These are phyloP conservation scores for Procambarus virginalis DNA, from an alignment of 1,140 invertebrate genomes.

Conservation along the genomic window DNA sequence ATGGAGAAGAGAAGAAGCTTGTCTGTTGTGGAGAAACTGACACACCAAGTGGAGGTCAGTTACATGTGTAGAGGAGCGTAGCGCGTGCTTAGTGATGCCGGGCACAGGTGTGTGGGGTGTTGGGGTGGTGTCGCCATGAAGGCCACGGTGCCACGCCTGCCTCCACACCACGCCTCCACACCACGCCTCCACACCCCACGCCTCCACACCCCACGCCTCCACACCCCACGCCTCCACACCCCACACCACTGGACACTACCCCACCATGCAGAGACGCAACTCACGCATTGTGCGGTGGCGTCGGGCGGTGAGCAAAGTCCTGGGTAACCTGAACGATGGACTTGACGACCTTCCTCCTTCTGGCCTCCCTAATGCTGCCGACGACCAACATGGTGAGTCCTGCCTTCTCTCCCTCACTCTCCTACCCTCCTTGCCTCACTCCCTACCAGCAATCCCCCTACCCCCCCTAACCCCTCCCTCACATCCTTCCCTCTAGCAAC, in stretches of 20 bases:
- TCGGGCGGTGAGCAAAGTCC: slow-evolving; percentile 35
- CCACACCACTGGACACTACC: neutral
- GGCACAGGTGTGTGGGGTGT: too few relatives aligned
- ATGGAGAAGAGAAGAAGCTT: too few relatives aligned
- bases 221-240: neutral
- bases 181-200: too few relatives aligned
- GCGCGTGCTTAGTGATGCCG: too few relatives aligned
- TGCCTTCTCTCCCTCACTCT: neutral
- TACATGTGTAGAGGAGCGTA: too few relatives aligned
- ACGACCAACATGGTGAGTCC: slow-evolving; percentile 4
- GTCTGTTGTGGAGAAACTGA: too few relatives aligned
- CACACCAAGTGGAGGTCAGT: too few relatives aligned
- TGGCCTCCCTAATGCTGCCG: too few relatives aligned
- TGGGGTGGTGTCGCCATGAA: too few relatives aligned
- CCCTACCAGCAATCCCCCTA: too few relatives aligned
- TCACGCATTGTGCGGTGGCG: slow-evolving; percentile 47
- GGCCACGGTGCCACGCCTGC: neutral
- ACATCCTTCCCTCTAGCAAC: too few relatives aligned
- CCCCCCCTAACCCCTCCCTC: too few relatives aligned
- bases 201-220: neutral
- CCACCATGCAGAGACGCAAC: slow-evolving; percentile 49
- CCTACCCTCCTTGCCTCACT: neutral
- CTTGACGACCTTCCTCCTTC: neutral
- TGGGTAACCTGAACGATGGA: slow-evolving; percentile 32
- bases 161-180: neutral